Evolutionary conservation across 2,888 invertebrate species (phyloP), one percentile per base, ranked within the genome.

Genomic region (Tridacna gigas): DNA sequence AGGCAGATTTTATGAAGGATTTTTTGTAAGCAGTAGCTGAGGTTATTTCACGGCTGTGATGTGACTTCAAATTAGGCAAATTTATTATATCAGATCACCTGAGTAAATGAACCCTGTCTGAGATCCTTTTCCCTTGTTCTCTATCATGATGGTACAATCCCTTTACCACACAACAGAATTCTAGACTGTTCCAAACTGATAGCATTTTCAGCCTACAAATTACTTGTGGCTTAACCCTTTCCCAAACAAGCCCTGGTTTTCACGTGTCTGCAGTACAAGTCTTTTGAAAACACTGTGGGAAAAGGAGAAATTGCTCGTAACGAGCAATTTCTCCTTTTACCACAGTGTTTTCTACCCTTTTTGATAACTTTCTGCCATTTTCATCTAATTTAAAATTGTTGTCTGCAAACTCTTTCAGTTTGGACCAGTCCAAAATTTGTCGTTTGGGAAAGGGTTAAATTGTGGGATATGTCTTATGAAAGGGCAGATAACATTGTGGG

Each of bases 231-330:
- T 63, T 47, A 45, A 69, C 69, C 69, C 48, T 45, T 69, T 69
- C 69, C 69, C 69, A 69, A 45, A 69, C 69, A 47, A 45, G 18
- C 11, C 4, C 11, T 15, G 5, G 4, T 47, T 69, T 47, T 69
- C 20, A 69, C 37, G n/a, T 4, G 20, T 28, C 22, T 45, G 37
- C 13, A 20, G 28, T 13, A 69, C 15, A 45, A 9, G 45, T 18
- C 37, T 69, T 69, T 9, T 13, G 69, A 47, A 67, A 69, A 69
- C 48, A 69, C 12, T 69, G 63, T 25, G 63, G 63, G 13, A 63
- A 20, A 63, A 20, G 25, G 63, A 63, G 63, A n/a, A 63, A 63
- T 4, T 22, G 63, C 63, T 63, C 3, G 22, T n/a, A 9, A 22
- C 22, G 3, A 22, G 22, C 20, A 63, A 3, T 63, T 22, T 63